Percentiles rank a stretch among this genome's conserved stretches.
Conservation (phyloP, 2,113 vertebrate species). For the Sorex fumeus region DNA sequence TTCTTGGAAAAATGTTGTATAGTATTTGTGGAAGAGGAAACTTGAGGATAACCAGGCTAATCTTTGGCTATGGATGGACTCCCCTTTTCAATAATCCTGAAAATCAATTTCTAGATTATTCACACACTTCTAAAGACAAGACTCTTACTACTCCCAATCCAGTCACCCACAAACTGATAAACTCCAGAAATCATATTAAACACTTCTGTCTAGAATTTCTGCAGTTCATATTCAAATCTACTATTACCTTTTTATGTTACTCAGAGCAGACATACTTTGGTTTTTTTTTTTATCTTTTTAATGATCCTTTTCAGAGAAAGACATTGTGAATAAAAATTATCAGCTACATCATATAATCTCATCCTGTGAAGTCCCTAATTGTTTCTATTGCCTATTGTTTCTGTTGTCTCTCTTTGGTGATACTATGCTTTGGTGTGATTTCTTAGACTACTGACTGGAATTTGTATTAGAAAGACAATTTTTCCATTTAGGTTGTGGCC, state of each 20-base stretch:
- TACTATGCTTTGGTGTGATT: constrained; percentile 1
- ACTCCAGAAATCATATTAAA: constrained; percentile 26
- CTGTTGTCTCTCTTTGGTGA: constrained; percentile 14
- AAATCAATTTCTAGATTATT: not conserved
- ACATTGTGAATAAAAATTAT: constrained; percentile 16
- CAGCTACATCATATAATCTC: not conserved
- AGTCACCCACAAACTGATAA: not conserved
- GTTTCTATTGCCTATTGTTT: constrained; percentile 44
- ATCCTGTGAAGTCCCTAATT: not conserved
- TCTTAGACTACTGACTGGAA: constrained; percentile 37
- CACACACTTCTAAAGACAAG: not conserved
- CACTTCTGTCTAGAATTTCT: constrained; percentile 21
- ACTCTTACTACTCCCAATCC: not conserved
- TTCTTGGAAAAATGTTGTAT: not conserved
- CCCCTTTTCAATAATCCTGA: not conserved
- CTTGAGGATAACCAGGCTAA: constrained; percentile 15
- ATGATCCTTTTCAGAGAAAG: constrained; percentile 7
- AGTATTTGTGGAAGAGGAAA: not conserved
- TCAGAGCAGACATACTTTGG: not conserved
- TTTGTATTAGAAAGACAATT: constrained; percentile 9
- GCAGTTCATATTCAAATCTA: constrained; percentile 14
- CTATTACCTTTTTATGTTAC: not conserved
- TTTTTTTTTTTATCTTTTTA: not conserved
- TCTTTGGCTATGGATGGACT: not conserved
- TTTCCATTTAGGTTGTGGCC: constrained; percentile 15